Base-by-base conservation (phyloP, 2,888 invertebrate genomes). In the Xestobium rufovillosum region DNA sequence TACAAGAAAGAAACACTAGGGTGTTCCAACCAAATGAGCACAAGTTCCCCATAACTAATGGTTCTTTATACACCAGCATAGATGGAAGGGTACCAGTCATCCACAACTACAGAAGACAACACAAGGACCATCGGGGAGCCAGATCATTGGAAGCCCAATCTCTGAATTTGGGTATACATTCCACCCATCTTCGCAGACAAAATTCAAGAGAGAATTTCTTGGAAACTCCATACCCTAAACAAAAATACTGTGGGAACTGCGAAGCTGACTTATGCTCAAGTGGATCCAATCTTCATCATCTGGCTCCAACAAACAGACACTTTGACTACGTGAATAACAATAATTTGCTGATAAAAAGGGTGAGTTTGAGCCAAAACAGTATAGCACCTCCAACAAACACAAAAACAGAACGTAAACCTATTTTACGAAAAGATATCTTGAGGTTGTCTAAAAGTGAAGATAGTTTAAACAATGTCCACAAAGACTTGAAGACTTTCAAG, bases 41-140 rank as follows among this genome's bases (percentile, higher is more conserved):
- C 36, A 68, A 75, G 50, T 74, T 76, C 55, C 75, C 75, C 4
- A 67, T 75, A 42, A 74, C 74, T 12, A 74, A 73, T 51, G 74
- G 74, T 26, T 75, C 74, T 4, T 61, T 74, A 26, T 73, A 73
- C 50, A 66, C 66, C 14, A 65, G 64, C 44, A 65, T 66, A 26
- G 66, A 66, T 47, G 74, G 73, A 4, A 57, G 73, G 40, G 58
- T 73, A 46, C 74, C 73, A 35, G 70, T 68, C 12, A 63, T 69
- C 25, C 69, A 69, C 41, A 68, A 69, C 49, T 69, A 69, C 47
- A 52, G 69, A 36, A 51, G 68, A 42, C 63, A 62, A 42, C 58
- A 19, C 23, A 19, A n/a, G 23, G 23, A 19, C 6, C 23, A 19
- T 8, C 23, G 23, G n/a, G 23, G 23, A 8, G n/a, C 23, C 23